Percentiles rank a stretch among this genome's conserved stretches.
Conservation (phyloP, 1,140 invertebrate genomes). For the Ganaspis sp. region DNA sequence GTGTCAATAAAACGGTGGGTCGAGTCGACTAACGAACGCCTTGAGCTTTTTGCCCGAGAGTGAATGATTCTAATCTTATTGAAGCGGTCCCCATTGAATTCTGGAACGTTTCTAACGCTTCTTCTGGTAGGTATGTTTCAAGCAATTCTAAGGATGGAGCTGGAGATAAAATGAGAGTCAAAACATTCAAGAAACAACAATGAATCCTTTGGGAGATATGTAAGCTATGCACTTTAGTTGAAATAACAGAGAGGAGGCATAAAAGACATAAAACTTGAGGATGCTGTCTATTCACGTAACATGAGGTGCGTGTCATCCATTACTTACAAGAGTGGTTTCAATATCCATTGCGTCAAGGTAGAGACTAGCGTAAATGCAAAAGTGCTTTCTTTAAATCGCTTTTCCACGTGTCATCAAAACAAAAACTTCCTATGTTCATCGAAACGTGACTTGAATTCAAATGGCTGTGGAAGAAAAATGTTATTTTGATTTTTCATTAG, state of each 20-base stretch:
- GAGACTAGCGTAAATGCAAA: conserved; percentile 7
- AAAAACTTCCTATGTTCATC: not conserved
- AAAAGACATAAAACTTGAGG: not conserved
- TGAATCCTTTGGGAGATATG: conserved; percentile 17
- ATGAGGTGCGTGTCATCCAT: conserved; percentile 13
- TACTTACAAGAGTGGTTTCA: conserved; percentile 15
- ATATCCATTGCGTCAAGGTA: not conserved
- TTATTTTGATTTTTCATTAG: not conserved
- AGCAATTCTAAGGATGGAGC: not conserved
- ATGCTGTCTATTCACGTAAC: not conserved
- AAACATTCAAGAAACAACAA: conserved; percentile 26
- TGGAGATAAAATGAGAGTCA: conserved; percentile 5
- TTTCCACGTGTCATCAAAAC: conserved; percentile 14
- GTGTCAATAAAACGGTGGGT: conserved; percentile 3
- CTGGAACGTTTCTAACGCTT: conserved; percentile 20
- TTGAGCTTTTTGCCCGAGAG: conserved; percentile 10
- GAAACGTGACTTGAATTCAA: conserved; percentile 24
- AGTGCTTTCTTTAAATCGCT: not conserved
- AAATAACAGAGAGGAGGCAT: conserved; percentile 4
- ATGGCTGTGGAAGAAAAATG: conserved; percentile 4
- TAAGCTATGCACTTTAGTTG: conserved; percentile 21
- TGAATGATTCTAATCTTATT: conserved; percentile 17
- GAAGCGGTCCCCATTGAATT: not conserved
- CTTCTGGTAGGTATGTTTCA: not conserved
- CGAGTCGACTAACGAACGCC: not conserved